Evolutionary conservation across 2,797 vertebrate genomes (phyloP), one percentile per base, ranked within the genome.

Genomic region (Amazona finschi): DNA sequence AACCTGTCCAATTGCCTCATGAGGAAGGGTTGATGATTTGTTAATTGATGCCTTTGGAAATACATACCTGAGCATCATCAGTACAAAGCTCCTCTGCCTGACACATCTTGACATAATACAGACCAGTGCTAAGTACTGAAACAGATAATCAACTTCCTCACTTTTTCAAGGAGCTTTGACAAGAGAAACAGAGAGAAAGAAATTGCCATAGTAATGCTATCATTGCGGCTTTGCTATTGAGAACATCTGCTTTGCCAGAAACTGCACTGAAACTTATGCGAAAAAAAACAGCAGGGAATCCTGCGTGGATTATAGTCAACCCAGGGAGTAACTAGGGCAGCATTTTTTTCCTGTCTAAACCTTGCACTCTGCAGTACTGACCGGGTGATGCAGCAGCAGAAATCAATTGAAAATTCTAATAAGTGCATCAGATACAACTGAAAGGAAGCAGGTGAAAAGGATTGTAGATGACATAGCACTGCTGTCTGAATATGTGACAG

Each of bases 391-490:
- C 60, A 94, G 89, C 53, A 91, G 74, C 72, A 92, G 84, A 94
- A 97, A 96, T 97, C 93, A 93, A 95, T 21, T 4, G 55, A 72
- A 76, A 86, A 85, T 55, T 55, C 78, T 90, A 94, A 90, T 50
- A 93, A 96, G 72, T 36, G 57, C 46, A 24, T 87, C 72, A 90
- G 75, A 87, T 87, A 81, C 17, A 9, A 92, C 67, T 38, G 46
- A 90, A 94, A 55, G 69, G 33, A 69, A 94, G 41, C 41, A 55
- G 73, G 62, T 76, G 39, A 80, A 86, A 89, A 85, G 89, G 53
- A 93, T 36, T 43, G n/a, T 22, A 78, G 92, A 58, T 65, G 60
- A 78, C 69, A 87, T 24, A 65, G 55, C 53, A 30, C 22, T 49
- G 31, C 55, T 94, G 12, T n/a, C 69, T 5, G 18, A 90, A 67